Conservation (phyloP, 2,113 vertebrate genomes). For the Phocoena sinus region DNA sequence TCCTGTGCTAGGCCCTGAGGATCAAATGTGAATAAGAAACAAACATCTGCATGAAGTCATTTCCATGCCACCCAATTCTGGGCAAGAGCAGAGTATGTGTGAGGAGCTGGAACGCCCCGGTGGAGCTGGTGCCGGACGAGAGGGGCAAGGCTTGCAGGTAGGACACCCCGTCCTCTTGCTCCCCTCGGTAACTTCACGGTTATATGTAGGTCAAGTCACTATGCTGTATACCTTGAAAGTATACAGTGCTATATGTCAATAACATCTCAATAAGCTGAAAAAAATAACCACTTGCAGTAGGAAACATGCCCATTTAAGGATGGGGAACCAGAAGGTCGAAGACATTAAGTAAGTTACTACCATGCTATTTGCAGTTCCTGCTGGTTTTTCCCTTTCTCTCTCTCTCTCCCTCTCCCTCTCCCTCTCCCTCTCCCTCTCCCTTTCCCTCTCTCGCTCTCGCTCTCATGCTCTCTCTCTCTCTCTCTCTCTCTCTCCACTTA, state of each 20-base stretch:
- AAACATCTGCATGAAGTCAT: too few relatives aligned
- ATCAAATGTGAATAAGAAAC: background rate
- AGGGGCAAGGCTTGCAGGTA: fast-evolving
- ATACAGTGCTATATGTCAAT: background rate
- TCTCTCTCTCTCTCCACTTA: too few relatives aligned
- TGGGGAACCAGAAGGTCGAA: too few relatives aligned
- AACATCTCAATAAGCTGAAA: background rate
- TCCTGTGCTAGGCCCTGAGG: too few relatives aligned
- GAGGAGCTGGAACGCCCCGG: fast-evolving
- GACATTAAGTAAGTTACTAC: background rate
- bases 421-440: fast-evolving
- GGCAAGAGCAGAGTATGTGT: background rate
- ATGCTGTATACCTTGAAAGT: background rate
- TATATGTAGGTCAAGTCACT: background rate
- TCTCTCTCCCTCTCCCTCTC: too few relatives aligned
- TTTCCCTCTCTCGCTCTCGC: too few relatives aligned
- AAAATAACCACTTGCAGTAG: background rate
- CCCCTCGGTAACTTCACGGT: background rate
- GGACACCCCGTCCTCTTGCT: fast-evolving
- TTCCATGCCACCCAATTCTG: background rate
- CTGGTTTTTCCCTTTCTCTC: too few relatives aligned
- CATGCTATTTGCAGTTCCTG: background rate
- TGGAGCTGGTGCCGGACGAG: fast-evolving
- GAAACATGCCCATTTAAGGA: background rate
- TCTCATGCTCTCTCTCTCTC: too few relatives aligned